Conservation (phyloP, 2,113 vertebrate genomes). For the Hystrix cristata region DNA sequence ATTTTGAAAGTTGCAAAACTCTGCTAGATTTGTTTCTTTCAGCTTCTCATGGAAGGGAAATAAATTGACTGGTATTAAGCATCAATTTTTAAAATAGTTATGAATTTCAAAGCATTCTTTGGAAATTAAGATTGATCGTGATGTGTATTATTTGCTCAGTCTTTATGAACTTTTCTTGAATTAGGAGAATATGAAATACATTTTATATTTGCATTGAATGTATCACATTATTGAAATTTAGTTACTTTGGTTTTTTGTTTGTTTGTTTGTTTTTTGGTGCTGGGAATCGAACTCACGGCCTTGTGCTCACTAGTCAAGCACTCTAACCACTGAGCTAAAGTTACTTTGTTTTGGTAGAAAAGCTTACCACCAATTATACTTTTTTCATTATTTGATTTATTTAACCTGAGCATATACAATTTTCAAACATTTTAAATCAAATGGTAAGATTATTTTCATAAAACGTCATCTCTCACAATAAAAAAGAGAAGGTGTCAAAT, state of each 20-base stretch:
- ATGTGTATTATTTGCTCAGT: neutral
- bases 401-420: neutral
- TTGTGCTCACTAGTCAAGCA: too few species aligned
- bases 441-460: neutral
- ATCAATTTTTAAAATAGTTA: conserved; percentile 38
- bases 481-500: neutral
- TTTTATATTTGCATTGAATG: neutral
- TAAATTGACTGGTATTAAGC: conserved; percentile 17
- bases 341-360: neutral
- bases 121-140: neutral
- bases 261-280: too few species aligned
- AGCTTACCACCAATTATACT: neutral
- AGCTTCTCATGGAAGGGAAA: conserved; percentile 5
- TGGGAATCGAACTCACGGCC: too few species aligned
- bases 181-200: neutral
- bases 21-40: conserved; percentile 55
- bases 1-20: conserved; percentile 27
- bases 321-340: too few species aligned
- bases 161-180: neutral
- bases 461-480: neutral
- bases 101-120: conserved; percentile 1
- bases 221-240: neutral
- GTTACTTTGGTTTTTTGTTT: neutral
- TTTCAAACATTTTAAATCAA: conserved; percentile 46
- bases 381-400: conserved; percentile 23